Percentiles rank a stretch among this genome's conserved stretches.
phyloP scores from a whole-genome alignment of 2,113 vertebrate species.

The Spea multiplicata region DNA sequence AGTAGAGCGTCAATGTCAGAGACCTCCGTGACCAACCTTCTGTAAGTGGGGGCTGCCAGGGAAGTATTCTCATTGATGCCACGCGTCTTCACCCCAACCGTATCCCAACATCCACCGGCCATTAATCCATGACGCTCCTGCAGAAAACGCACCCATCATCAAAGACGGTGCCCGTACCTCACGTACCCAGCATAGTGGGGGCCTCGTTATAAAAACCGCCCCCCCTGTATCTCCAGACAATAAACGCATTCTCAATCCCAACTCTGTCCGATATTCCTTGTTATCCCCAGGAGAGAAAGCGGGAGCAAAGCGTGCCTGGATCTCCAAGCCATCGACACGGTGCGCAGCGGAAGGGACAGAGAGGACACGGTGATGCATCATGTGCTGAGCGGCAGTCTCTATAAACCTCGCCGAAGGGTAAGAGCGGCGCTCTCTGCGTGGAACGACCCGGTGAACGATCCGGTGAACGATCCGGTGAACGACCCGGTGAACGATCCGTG shows the following conservation, averaged over 20 bases:
- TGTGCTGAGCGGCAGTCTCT: constrained; percentile 87
- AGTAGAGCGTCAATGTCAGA: constrained; percentile 88
- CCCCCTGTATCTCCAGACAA: too few relatives aligned
- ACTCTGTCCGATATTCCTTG: too few relatives aligned
- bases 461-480: not conserved
- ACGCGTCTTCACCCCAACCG: too few relatives aligned
- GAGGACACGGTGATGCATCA: constrained; percentile 90
- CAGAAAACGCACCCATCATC: too few relatives aligned
- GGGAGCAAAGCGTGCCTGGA: constrained; percentile 91
- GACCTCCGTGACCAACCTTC: constrained; percentile 89
- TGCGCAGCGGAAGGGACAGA: constrained; percentile 83
- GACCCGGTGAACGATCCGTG: not conserved
- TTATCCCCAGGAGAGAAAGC: constrained; percentile 78
- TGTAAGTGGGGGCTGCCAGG: constrained; percentile 71
- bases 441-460: not conserved
- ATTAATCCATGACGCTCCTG: too few relatives aligned
- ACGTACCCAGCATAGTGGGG: too few relatives aligned
- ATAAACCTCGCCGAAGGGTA: constrained; percentile 87
- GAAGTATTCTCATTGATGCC: too few relatives aligned
- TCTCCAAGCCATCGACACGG: constrained; percentile 91
- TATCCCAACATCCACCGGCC: too few relatives aligned
- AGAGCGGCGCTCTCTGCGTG: constrained; percentile 29
- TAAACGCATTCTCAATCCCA: too few relatives aligned
- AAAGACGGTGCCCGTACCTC: too few relatives aligned
- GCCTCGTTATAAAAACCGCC: too few relatives aligned